phyloP scores from a whole-genome alignment of 1,140 invertebrate species.

The Bombus picipes region DNA sequence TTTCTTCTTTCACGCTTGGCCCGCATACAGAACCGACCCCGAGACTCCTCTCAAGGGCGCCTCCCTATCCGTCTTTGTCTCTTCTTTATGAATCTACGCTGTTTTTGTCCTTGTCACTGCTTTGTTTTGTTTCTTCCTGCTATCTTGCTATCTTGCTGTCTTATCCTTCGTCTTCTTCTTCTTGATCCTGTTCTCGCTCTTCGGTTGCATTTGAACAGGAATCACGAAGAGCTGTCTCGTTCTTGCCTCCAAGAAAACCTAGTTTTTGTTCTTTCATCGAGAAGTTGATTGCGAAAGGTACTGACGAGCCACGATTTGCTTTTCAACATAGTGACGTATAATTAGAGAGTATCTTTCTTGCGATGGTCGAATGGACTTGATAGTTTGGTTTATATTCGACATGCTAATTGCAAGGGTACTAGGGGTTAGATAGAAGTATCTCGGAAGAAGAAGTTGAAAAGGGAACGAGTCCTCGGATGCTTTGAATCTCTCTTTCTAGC shows the following conservation, averaged over 20 bases:
- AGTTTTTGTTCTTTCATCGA: slow-evolving; percentile 4
- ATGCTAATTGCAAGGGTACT: background rate
- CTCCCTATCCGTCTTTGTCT: slow-evolving; percentile 26
- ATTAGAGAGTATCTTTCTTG: background rate
- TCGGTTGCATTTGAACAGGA: slow-evolving; percentile 34
- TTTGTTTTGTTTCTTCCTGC: background rate
- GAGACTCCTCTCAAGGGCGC: slow-evolving; percentile 68
- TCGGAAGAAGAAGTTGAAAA: background rate
- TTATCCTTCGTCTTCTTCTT: slow-evolving; percentile 1
- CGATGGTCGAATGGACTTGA: too few species aligned
- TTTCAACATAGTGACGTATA: slow-evolving; percentile 4
- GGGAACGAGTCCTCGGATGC: background rate
- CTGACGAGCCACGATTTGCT: slow-evolving; percentile 5
- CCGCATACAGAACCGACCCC: slow-evolving; percentile 63
- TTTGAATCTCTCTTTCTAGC: background rate
- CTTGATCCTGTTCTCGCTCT: background rate
- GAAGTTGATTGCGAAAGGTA: background rate
- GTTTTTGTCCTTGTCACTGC: background rate
- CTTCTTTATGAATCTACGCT: background rate
- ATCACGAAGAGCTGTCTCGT: slow-evolving; percentile 37
- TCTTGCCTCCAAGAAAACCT: background rate
- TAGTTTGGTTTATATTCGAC: background rate
- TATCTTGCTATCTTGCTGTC: background rate
- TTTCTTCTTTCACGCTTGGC: slow-evolving; percentile 75
- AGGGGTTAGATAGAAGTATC: background rate